phyloP scores from a whole-genome alignment of 1,140 invertebrate species.

The Leptinotarsa texana region DNA sequence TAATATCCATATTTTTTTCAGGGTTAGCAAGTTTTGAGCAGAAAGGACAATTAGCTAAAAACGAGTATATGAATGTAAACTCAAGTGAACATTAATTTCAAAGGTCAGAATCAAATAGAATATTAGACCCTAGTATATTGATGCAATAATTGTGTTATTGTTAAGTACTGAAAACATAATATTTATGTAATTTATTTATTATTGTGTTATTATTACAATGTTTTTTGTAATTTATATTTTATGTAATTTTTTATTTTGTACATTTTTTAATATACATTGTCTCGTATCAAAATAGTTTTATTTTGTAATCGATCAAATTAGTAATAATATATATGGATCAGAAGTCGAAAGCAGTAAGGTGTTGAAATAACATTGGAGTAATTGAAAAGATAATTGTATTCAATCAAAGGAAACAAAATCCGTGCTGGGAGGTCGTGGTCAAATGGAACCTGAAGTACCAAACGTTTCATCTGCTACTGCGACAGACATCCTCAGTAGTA shows the following conservation, averaged over 20 bases:
- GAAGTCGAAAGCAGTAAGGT: no score
- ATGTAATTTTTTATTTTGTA: constrained; percentile 45
- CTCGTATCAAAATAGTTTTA: not conserved
- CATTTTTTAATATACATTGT: constrained; percentile 36
- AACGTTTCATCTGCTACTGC: no score
- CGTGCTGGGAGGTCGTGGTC: no score
- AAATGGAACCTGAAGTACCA: no score
- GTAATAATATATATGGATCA: no score
- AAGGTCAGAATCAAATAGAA: constrained; percentile 27
- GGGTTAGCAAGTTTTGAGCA: constrained; percentile 16
- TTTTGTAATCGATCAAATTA: no score
- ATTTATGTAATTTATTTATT: constrained; percentile 44
- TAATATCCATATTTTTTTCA: not conserved
- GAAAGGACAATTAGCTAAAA: constrained; percentile 15
- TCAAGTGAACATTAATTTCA: constrained; percentile 42
- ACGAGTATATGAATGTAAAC: constrained; percentile 35
- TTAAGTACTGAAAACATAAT: constrained; percentile 36
- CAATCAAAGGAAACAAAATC: no score
- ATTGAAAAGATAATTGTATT: no score
- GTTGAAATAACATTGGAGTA: no score
- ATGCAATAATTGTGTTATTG: constrained; percentile 17
- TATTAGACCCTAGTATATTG: constrained; percentile 30
- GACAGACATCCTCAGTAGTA: no score
- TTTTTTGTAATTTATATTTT: constrained; percentile 36
- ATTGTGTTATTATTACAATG: constrained; percentile 34